phyloP scores from a whole-genome alignment of 2,888 invertebrate species.

The Cataglyphis rosenhaueri region DNA sequence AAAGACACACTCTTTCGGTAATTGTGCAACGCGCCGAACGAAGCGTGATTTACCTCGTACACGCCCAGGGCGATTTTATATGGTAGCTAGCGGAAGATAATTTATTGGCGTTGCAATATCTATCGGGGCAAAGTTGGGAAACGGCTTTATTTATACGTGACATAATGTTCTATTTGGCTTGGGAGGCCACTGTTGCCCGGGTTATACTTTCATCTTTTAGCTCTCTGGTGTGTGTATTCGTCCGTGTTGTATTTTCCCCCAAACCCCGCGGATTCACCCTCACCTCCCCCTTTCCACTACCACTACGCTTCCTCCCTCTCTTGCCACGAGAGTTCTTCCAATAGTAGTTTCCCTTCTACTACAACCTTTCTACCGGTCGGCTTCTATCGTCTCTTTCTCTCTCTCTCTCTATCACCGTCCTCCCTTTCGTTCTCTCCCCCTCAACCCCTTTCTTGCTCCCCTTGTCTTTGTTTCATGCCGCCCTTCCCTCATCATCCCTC shows the following conservation, averaged over 20 bases:
- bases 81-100: slow-evolving; percentile 51
- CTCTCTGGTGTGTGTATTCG: slow-evolving; percentile 54
- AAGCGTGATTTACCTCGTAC: slow-evolving; percentile 48
- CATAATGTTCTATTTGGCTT: slow-evolving; percentile 64
- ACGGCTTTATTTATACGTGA: slow-evolving; percentile 63
- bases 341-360: slow-evolving; percentile 58
- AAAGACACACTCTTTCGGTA: slow-evolving; percentile 50
- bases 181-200: slow-evolving; percentile 61
- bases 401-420: neutral
- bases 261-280: slow-evolving; percentile 7
- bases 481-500: slow-evolving; percentile 34
- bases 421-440: slow-evolving; percentile 32
- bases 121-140: slow-evolving; percentile 52
- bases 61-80: slow-evolving; percentile 48
- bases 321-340: slow-evolving; percentile 56
- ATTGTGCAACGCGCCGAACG: slow-evolving; percentile 50
- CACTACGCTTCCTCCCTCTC: slow-evolving; percentile 27
- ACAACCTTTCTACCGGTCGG: slow-evolving; percentile 53
- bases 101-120: slow-evolving; percentile 56
- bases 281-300: slow-evolving; percentile 1
- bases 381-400: slow-evolving; percentile 20
- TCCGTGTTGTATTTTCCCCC: slow-evolving; percentile 37
- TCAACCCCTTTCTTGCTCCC: slow-evolving; percentile 41
- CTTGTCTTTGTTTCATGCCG: slow-evolving; percentile 43
- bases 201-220: slow-evolving; percentile 72